Evolutionary conservation across 2,113 vertebrate genomes (phyloP).

Genomic region (Laticauda laticaudata): DNA sequence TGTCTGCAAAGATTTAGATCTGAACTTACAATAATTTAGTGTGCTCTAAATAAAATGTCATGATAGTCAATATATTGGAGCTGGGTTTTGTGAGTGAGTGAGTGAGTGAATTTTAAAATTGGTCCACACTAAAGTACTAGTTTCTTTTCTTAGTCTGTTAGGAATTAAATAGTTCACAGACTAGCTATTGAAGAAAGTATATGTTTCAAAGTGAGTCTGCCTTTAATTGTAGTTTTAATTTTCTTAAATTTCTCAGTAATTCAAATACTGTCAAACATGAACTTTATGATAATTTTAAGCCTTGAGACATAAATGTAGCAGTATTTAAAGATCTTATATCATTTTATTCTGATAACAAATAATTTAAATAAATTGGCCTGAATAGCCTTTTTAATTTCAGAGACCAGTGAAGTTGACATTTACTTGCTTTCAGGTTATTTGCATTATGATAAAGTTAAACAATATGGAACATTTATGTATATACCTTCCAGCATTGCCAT

Average conservation of each 20-base stretch:
- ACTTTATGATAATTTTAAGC: not conserved
- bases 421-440: not conserved
- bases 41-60: not conserved
- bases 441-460: not conserved
- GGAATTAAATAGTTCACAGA: not conserved
- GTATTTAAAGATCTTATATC: not conserved
- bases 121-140: not conserved
- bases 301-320: not conserved
- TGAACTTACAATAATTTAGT: not conserved
- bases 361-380: not conserved
- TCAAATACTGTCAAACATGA: not conserved
- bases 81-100: not conserved
- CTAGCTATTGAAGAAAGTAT: not conserved
- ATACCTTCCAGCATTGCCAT: not conserved
- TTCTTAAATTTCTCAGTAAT: not conserved
- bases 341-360: not conserved
- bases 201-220: not conserved
- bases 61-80: not conserved
- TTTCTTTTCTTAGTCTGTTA: not conserved
- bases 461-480: not conserved
- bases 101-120: not conserved
- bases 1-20: not conserved
- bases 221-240: not conserved
- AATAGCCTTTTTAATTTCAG: not conserved
- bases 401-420: not conserved